Evolutionary conservation across 2,113 vertebrate genomes (phyloP).

Genomic region (Nannobrachium achirus): DNA sequence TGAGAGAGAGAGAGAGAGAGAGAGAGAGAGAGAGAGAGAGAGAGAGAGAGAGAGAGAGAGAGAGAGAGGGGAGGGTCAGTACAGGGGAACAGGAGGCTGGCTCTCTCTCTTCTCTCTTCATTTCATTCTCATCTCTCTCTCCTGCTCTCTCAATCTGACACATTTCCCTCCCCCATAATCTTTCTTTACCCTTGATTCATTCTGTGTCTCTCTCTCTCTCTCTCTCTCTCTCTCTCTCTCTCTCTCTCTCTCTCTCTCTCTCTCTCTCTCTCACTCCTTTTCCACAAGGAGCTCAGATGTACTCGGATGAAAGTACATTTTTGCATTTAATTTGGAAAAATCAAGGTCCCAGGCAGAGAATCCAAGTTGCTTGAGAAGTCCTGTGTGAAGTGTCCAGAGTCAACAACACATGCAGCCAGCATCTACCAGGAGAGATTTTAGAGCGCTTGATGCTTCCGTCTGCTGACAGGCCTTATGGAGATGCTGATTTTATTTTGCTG

Average conservation of each 20-base stretch:
- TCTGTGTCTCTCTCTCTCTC: conserved; percentile 34
- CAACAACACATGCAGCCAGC: too few relatives aligned
- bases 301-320: too few relatives aligned
- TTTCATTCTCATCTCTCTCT: conserved; percentile 1
- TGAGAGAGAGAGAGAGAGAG: conserved; percentile 18
- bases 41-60: conserved; percentile 10
- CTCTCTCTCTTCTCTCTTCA: conserved; percentile 46
- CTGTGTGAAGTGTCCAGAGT: too few relatives aligned
- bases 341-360: too few relatives aligned
- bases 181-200: neutral
- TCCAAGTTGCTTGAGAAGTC: too few relatives aligned
- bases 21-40: neutral
- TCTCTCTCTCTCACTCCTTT: neutral
- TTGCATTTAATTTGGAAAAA: too few relatives aligned
- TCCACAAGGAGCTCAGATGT: too few relatives aligned
- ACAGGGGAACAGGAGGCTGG: conserved; percentile 15
- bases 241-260: neutral
- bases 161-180: neutral
- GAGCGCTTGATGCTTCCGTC: too few relatives aligned
- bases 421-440: too few relatives aligned
- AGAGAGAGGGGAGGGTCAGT: conserved; percentile 49
- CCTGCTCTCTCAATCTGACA: conserved; percentile 4
- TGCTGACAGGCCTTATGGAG: too few relatives aligned
- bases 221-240: neutral
- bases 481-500: too few relatives aligned